Percentiles rank a stretch among this genome's conserved stretches.
Evolutionary conservation across 2,113 vertebrate genomes (phyloP).

Genomic region (Genyomyrus donnyi): DNA sequence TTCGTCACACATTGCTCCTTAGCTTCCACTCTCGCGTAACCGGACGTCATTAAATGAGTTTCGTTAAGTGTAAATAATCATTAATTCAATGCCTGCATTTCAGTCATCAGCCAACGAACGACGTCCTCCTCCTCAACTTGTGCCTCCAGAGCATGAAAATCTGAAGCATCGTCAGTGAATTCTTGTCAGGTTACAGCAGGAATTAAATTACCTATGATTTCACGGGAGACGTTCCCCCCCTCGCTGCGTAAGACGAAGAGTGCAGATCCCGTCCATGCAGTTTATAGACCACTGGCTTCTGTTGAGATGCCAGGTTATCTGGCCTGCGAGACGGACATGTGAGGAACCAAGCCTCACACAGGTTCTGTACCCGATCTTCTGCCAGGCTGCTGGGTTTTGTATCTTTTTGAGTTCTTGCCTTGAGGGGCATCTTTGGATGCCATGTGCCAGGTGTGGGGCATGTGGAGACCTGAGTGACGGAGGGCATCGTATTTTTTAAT

Average conservation of each 20-base stretch:
- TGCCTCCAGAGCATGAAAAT: not conserved
- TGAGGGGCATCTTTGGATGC: not conserved
- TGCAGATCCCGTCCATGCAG: not conserved
- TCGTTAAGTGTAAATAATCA: conserved; percentile 12
- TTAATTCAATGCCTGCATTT: not conserved
- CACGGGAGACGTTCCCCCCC: not conserved
- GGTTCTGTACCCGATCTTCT: not conserved
- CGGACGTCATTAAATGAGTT: not conserved
- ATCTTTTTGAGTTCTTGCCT: not conserved
- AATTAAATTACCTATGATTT: not conserved
- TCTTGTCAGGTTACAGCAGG: not conserved
- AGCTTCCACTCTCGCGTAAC: not conserved
- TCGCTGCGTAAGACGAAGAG: not conserved
- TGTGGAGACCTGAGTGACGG: not conserved
- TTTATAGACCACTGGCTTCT: not conserved
- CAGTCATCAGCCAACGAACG: not conserved
- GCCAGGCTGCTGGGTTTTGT: not conserved
- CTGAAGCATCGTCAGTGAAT: not conserved
- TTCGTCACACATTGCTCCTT: not conserved
- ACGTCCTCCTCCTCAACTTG: not conserved
- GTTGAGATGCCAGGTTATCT: not conserved
- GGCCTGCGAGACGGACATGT: not conserved
- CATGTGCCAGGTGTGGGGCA: not conserved
- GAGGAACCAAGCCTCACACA: not conserved
- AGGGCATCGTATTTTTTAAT: not conserved